phyloP scores from a whole-genome alignment of 2,888 invertebrate species.

The Dastarcus helophoroides region DNA sequence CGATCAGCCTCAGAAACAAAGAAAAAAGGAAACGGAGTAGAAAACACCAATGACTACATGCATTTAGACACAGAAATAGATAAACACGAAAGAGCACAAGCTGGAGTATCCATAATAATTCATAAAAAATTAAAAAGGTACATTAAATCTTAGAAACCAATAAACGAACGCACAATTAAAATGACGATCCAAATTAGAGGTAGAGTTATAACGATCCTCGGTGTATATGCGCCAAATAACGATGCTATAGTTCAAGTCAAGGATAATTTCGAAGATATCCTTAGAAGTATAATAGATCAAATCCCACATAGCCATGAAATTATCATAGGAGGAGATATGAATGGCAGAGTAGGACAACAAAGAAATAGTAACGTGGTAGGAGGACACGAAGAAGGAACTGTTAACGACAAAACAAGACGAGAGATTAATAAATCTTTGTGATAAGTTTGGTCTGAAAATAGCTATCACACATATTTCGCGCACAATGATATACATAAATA shows the following conservation, averaged over 20 bases:
- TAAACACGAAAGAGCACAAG: conserved; percentile 3
- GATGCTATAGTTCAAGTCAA: conserved; percentile 3
- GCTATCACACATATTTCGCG: too few species aligned
- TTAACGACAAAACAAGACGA: conserved; percentile 3
- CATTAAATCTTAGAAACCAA: conserved; percentile 5
- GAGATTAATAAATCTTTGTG: conserved; percentile 1
- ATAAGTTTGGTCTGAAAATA: conserved; percentile 2
- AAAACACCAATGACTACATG: conserved; percentile 1
- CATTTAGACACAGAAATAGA: not conserved
- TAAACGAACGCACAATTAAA: conserved; percentile 5
- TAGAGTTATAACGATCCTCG: conserved; percentile 3
- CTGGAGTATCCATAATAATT: conserved; percentile 3
- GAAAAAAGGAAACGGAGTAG: conserved; percentile 4
- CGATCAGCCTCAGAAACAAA: conserved; percentile 3
- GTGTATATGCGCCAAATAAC: conserved; percentile 4
- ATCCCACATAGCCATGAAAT: conserved; percentile 4
- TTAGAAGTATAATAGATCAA: conserved; percentile 3
- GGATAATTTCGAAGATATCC: conserved; percentile 1
- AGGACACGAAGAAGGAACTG: conserved; percentile 3
- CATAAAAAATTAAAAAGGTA: not conserved
- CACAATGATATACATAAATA: too few species aligned
- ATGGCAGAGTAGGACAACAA: conserved; percentile 2
- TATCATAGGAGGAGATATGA: conserved; percentile 2
- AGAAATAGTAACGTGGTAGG: conserved; percentile 1
- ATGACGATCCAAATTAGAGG: conserved; percentile 3